Conservation (phyloP, 2,797 vertebrate genomes). For the Lindbergichthys nudifrons region DNA sequence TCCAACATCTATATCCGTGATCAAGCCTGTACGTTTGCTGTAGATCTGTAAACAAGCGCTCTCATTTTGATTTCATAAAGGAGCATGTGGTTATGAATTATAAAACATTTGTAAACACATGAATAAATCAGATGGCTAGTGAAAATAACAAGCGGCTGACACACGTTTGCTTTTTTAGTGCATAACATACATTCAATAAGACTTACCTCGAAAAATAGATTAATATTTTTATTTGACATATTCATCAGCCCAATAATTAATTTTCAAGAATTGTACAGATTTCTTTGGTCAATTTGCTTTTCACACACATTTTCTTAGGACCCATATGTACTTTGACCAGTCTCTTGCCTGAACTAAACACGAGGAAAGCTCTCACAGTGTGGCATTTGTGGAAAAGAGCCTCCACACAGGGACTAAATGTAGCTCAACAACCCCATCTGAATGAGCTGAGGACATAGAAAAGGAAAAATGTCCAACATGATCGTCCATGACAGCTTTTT, state of each 20-base stretch:
- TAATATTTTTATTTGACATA: not conserved
- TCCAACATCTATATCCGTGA: not conserved
- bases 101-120: constrained; percentile 39
- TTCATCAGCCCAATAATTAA: not conserved
- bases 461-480: not conserved
- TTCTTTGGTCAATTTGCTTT: constrained; percentile 3
- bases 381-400: constrained; percentile 18
- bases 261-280: not conserved
- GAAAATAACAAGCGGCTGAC: constrained; percentile 19
- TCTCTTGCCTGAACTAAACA: constrained; percentile 13
- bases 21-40: constrained; percentile 8
- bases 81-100: constrained; percentile 43
- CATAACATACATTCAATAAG: not conserved
- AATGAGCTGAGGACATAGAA: constrained; percentile 19
- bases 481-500: constrained; percentile 10
- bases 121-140: constrained; percentile 40
- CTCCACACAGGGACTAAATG: constrained; percentile 20
- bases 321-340: constrained; percentile 23
- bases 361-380: constrained; percentile 13
- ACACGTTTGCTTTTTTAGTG: constrained; percentile 16
- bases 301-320: constrained; percentile 17
- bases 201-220: not conserved
- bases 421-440: constrained; percentile 15
- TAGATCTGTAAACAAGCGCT: not conserved
- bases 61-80: constrained; percentile 38